Conservation (phyloP, 2,888 invertebrate genomes). For the Drosophila bunnanda region DNA sequence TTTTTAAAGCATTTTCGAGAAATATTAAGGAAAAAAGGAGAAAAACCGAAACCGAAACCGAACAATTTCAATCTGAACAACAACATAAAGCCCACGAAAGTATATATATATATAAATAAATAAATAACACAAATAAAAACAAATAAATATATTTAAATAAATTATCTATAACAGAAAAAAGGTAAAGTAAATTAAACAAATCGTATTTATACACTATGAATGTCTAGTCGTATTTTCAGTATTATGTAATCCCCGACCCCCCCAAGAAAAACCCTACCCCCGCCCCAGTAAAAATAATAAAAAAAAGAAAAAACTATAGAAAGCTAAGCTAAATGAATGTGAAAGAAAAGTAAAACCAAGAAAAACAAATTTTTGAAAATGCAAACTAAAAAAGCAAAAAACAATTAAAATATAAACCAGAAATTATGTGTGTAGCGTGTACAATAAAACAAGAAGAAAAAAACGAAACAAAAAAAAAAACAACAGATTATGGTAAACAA, state of each 20-base stretch:
- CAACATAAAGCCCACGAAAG: conserved; percentile 75
- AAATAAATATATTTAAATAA: conserved; percentile 54
- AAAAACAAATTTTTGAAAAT: conserved; percentile 70
- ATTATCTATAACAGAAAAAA: conserved; percentile 49
- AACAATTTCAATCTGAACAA: conserved; percentile 77
- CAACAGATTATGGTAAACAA: conserved; percentile 68
- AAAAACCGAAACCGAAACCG: conserved; percentile 58
- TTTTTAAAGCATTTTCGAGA: conserved; percentile 76
- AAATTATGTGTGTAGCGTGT: conserved; percentile 77
- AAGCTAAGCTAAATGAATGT: conserved; percentile 51
- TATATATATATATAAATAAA: conserved; percentile 50
- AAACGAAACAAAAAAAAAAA: conserved; percentile 27
- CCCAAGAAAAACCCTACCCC: neutral
- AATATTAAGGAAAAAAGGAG: conserved; percentile 57
- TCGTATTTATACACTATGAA: conserved; percentile 80
- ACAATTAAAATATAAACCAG: conserved; percentile 52
- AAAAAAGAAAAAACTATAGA: conserved; percentile 32
- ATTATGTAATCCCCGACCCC: conserved; percentile 74
- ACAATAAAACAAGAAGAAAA: conserved; percentile 70
- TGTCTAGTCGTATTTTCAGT: conserved; percentile 85
- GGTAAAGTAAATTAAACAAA: conserved; percentile 67
- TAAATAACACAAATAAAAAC: conserved; percentile 49
- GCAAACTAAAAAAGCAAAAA: conserved; percentile 48
- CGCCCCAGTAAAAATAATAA: conserved; percentile 37
- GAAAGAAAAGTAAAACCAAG: conserved; percentile 44